Base-by-base conservation (phyloP, 2,888 invertebrate genomes). In the Pegoplata infirma region DNA sequence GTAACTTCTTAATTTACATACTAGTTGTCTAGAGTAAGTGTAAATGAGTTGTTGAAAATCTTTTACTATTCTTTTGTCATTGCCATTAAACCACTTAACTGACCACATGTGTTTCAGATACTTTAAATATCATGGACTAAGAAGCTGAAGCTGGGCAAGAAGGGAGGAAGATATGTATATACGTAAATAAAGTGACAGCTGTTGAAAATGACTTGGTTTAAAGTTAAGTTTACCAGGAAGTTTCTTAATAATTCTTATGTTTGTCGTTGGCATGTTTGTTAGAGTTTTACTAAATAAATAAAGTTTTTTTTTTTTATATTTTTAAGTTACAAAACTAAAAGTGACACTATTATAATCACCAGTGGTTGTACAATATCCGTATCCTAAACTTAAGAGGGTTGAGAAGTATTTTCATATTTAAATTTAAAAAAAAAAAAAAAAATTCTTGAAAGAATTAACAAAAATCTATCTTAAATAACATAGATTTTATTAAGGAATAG, bases 101-200 rank as follows among this genome's bases (percentile, higher is more conserved):
- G 73, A 78, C 78, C 78, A 73, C 78, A 78, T 53, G 47, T 74
- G 78, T 56, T 58, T 64, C 58, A 58, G 47, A 73, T 32, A 64
- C 21, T 64, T 53, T 36, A 12, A 17, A 49, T n/a, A 17, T 17
- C 8, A 53, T 3, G n/a, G 36, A 19, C n/a, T n/a, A n/a, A n/a
- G n/a, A n/a, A n/a, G n/a, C n/a, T 17, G 3, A 8, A 17, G 12
- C 5, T 5, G 5, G 8, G 4, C 2, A 2, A 47, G 36, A 8
- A 73, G 51, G 32, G 46, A 32, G 46, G 56, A 12, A 21, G 28
- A 0, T 16, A 46, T 44, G 44, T n/a, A n/a, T 12, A n/a, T 36
- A 53, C 68, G 68, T 78, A 78, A 74, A 78, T 58, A 74, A 47
- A 25, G 68, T 74, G 78, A 74, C 78, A 78, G 51, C 78, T 78